Conservation (phyloP, 1,140 invertebrate genomes). For the Lasioglossum albipes region DNA sequence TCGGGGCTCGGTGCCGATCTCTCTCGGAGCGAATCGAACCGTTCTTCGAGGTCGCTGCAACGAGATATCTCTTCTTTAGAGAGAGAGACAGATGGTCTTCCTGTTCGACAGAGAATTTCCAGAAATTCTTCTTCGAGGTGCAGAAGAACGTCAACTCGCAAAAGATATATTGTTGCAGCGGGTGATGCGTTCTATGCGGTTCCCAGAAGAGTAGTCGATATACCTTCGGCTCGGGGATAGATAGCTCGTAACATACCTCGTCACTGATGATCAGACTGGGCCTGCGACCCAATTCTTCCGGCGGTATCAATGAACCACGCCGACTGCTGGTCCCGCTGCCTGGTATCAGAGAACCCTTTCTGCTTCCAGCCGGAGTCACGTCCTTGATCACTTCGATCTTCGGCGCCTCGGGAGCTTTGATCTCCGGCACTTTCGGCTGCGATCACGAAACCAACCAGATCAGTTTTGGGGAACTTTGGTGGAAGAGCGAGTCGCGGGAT, state of each 20-base stretch:
- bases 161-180: slow-evolving; percentile 16
- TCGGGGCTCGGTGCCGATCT: not conserved
- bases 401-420: slow-evolving; percentile 88
- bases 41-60: slow-evolving; percentile 20
- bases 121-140: not conserved
- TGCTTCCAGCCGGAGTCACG: slow-evolving; percentile 84
- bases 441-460: slow-evolving; percentile 31
- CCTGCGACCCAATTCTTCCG: slow-evolving; percentile 90
- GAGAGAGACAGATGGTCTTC: no score
- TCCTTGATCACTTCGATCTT: slow-evolving; percentile 93
- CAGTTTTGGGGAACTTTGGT: not conserved
- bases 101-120: not conserved
- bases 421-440: slow-evolving; percentile 82
- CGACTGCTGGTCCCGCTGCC: slow-evolving; percentile 85
- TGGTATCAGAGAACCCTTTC: slow-evolving; percentile 89
- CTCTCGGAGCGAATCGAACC: slow-evolving; percentile 23
- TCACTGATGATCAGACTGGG: slow-evolving; percentile 95
- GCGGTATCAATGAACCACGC: slow-evolving; percentile 91
- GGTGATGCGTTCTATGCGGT: not conserved
- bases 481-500: not conserved
- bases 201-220: slow-evolving; percentile 38
- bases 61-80: not conserved
- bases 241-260: slow-evolving; percentile 85
- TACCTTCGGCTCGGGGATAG: slow-evolving; percentile 23
- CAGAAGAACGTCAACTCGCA: not conserved